Evolutionary conservation across 2,888 invertebrate species (phyloP), one percentile per base, ranked within the genome.

Genomic region (Drosophila buzzatii): DNA sequence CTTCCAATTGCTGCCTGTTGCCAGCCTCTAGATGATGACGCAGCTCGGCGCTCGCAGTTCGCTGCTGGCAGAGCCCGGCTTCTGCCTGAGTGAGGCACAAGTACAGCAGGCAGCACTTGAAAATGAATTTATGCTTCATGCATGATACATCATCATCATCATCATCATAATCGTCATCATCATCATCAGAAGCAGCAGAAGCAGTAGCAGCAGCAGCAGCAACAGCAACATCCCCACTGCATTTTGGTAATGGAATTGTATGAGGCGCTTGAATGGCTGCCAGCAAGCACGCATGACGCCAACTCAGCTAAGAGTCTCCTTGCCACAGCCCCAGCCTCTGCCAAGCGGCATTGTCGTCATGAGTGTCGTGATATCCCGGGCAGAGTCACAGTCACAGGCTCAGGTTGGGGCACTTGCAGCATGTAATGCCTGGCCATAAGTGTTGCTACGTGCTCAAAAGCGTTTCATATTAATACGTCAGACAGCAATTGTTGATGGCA

Each of bases 371-470:
- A 76, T 73, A 87, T 89, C 67, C 79, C 87, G 70, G 76, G 65
- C 76, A 77, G 57, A 76, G 72, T 42, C 53, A 63, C 67, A 79
- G 63, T 59, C 73, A 39, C 57, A 67, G 64, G 47, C 70, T 37
- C 57, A 61, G 64, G 63, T 47, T 67, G 67, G 70, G 70, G 73
- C 84, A 86, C 86, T 86, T 79, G 76, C 79, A 65, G 67, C 79
- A 81, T 81, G 82, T 89, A 89, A 89, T 87, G 85, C 88, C 84
- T 84, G 87, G 79, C 82, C 89, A 87, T 90, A 91, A 90, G 91
- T 91, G 90, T 91, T 85, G 81, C 89, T 90, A 90, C 90, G 90
- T 90, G 90, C 90, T 91, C 87, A 90, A 91, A 91, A 90, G 90
- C 87, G 86, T 86, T 87, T 87, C 90, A 90, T 86, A 89, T 87